phyloP scores from a whole-genome alignment of 2,113 vertebrate genomes.

The Muscicapa adusta region DNA sequence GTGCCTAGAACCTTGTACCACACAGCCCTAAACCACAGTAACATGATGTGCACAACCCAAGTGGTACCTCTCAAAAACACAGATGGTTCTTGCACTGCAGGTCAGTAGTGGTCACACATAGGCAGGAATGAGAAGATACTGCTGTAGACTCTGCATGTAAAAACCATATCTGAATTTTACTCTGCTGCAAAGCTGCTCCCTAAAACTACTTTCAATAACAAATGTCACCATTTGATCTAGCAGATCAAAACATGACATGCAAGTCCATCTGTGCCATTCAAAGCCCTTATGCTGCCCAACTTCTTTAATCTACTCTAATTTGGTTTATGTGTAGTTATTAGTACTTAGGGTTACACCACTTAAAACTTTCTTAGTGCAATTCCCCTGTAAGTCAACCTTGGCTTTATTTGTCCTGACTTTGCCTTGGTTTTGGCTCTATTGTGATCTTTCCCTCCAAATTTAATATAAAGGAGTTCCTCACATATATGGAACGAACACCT shows the following conservation, averaged over 20 bases:
- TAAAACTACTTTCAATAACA: neutral
- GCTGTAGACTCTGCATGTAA: neutral
- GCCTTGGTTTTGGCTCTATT: neutral
- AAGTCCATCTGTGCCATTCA: neutral
- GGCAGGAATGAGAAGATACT: neutral
- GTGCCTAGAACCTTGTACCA: neutral
- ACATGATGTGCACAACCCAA: neutral
- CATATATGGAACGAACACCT: constrained; percentile 38
- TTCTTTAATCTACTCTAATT: neutral
- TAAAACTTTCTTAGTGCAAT: neutral
- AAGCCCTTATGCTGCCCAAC: neutral
- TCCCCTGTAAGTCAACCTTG: neutral
- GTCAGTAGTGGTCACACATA: neutral
- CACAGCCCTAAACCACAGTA: neutral
- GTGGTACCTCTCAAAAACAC: neutral
- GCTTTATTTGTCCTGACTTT: neutral
- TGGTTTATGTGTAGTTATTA: neutral
- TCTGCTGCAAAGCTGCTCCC: neutral
- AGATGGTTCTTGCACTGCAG: neutral
- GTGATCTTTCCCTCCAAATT: neutral
- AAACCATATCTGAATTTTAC: neutral
- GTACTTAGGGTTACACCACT: neutral
- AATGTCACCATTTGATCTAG: neutral
- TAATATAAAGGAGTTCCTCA: constrained; percentile 44
- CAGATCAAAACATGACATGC: neutral